Conservation (phyloP, 2,113 vertebrate species). For the Pluvianellus socialis region DNA sequence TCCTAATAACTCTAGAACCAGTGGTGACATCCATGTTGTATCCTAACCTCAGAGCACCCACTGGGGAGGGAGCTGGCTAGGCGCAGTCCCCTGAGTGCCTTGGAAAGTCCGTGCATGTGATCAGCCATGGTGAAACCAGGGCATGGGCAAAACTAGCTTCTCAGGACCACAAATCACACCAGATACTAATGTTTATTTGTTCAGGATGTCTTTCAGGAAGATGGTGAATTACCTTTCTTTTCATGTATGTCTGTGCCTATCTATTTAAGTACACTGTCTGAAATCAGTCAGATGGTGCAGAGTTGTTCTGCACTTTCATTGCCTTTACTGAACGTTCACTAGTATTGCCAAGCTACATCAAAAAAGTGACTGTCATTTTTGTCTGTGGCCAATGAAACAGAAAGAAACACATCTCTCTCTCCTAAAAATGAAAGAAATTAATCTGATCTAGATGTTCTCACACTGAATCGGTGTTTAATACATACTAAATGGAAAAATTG, state of each 20-base stretch:
- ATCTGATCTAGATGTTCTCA: background rate
- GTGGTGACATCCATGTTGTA: background rate
- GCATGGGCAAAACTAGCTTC: background rate
- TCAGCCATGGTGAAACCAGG: background rate
- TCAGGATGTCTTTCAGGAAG: background rate
- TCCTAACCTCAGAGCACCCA: background rate
- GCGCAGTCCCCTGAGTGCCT: background rate
- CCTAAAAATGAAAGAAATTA: background rate
- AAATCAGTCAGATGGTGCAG: background rate
- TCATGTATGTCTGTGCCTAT: background rate
- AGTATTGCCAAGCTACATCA: background rate
- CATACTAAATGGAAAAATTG: background rate
- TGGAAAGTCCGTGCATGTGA: fast-evolving
- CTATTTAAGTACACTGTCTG: background rate
- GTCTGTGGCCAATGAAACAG: background rate
- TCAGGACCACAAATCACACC: background rate
- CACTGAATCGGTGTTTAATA: background rate
- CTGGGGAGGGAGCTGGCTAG: fast-evolving
- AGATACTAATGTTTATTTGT: background rate
- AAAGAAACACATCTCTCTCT: background rate
- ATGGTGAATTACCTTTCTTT: background rate
- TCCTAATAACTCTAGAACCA: background rate
- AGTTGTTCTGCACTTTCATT: background rate
- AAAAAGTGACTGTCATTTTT: background rate
- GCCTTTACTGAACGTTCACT: background rate